Base-by-base conservation (phyloP, 2,797 vertebrate genomes). In the Cuculus canorus region DNA sequence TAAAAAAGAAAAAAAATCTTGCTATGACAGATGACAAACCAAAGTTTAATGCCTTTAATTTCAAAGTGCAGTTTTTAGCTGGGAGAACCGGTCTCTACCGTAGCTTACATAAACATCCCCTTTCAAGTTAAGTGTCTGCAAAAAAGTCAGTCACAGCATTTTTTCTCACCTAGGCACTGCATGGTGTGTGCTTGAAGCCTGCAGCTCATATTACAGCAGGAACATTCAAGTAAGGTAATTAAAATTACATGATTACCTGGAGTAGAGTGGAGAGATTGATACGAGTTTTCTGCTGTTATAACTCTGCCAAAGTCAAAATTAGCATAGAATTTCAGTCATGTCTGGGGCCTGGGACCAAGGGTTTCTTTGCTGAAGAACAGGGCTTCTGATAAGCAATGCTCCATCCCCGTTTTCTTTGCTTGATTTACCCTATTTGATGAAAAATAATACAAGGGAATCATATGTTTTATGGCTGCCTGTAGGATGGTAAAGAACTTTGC, bases 11-110 rank as follows among this genome's bases (percentile, higher is more conserved):
- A 17, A 37, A 88, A 92, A 80, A 33, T 71, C 35, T 70, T 85
- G 41, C 60, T 53, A 7, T 73, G 82, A 82, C 75, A 86, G 75
- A 57, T 86, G 61, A 94, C 48, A 81, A 89, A 16, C 43, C 39
- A 45, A 83, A 80, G 59, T 88, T 88, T 81, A 63, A 92, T 61
- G 47, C 9, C 18, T 93, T 61, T 85, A 57, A 69, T 91, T 93
- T 91, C 50, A 17, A 88, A 93, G 75, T 28, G 9, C 65, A 78
- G 5, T 53, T 86, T 71, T 71, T 92, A 68, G 23, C 84, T 69
- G 28, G 61, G 65, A 82, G 69, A 91, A 76, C 48, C 64, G 28
- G 66, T 75, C 35, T 33, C 89, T 72, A 22, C 57, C 52, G 7
- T 63, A 50, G 48, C 43, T 92, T 91, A 71, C 7, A 30, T 52